Percentiles rank a stretch among this genome's conserved stretches.
phyloP scores from a whole-genome alignment of 64 coral and sea anemone species.

The Montipora efflorescens region DNA sequence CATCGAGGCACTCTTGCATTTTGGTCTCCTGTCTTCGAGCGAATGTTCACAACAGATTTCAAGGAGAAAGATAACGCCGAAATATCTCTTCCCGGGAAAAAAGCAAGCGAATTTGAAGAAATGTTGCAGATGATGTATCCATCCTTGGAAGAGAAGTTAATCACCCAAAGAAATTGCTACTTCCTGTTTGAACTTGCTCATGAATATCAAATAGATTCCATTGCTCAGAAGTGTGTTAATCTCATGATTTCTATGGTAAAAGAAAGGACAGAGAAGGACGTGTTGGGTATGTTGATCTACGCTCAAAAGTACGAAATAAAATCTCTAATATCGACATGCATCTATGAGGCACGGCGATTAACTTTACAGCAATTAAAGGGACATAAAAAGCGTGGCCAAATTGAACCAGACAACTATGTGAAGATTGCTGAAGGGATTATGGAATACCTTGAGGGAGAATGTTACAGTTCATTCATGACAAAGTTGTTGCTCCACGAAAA shows the following conservation, averaged over 20 bases:
- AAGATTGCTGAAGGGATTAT: not conserved
- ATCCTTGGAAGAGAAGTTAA: no score
- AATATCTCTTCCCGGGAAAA: not conserved
- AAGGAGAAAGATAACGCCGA: not conserved
- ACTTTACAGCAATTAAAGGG: no score
- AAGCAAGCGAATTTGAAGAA: not conserved
- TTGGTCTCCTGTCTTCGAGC: constrained; percentile 77
- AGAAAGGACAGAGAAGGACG: not conserved
- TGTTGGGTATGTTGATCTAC: not conserved
- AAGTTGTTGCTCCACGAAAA: no score
- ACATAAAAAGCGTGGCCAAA: no score
- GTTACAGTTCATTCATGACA: no score
- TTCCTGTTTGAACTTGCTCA: no score
- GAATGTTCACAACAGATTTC: not conserved
- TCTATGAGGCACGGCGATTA: no score
- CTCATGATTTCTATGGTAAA: not conserved
- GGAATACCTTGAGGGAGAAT: not conserved
- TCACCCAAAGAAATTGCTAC: no score
- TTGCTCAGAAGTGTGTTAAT: no score
- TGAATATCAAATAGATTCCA: no score
- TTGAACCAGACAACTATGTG: no score
- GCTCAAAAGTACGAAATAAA: not conserved
- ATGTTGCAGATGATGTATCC: no score
- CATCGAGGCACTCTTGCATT: constrained; percentile 59
- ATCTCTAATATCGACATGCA: not conserved